These are phyloP conservation scores for Trichomycterus rosablanca DNA, from an alignment of 2,113 vertebrate species.

Conservation along the genomic window DNA sequence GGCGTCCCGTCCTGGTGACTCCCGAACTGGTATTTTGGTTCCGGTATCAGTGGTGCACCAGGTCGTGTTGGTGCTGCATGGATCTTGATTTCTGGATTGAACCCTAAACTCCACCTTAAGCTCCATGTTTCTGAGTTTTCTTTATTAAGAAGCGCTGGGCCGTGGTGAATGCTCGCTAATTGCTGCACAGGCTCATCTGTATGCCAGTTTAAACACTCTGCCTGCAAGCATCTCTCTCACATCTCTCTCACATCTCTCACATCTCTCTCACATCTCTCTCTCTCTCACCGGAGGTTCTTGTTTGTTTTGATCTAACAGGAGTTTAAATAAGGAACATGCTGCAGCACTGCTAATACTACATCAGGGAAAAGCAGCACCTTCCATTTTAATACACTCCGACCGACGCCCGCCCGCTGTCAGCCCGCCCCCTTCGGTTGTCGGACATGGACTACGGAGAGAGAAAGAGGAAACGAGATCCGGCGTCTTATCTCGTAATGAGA, in stretches of 20 bases:
- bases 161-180: constrained; percentile 32
- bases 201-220: constrained; percentile 39
- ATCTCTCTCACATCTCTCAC: background rate
- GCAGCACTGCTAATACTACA: constrained; percentile 8
- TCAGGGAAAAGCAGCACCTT: constrained; percentile 10
- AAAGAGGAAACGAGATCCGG: background rate
- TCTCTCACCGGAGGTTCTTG: constrained; percentile 19
- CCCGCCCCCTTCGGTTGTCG: too few species aligned
- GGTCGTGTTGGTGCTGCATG: background rate
- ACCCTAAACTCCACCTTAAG: too few species aligned
- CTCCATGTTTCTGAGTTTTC: too few species aligned
- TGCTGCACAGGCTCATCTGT: constrained; percentile 32
- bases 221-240: background rate
- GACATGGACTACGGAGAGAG: background rate
- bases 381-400: constrained; percentile 9
- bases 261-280: background rate
- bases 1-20: too few species aligned
- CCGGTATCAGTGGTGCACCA: too few species aligned
- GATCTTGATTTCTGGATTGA: too few species aligned
- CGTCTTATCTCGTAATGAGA: background rate
- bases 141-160: constrained; percentile 37
- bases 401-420: too few species aligned
- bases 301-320: constrained; percentile 30
- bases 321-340: constrained; percentile 29
- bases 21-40: constrained; percentile 11